Evolutionary conservation across 2,113 vertebrate genomes (phyloP).

Genomic region (Herpailurus yagouaroundi): DNA sequence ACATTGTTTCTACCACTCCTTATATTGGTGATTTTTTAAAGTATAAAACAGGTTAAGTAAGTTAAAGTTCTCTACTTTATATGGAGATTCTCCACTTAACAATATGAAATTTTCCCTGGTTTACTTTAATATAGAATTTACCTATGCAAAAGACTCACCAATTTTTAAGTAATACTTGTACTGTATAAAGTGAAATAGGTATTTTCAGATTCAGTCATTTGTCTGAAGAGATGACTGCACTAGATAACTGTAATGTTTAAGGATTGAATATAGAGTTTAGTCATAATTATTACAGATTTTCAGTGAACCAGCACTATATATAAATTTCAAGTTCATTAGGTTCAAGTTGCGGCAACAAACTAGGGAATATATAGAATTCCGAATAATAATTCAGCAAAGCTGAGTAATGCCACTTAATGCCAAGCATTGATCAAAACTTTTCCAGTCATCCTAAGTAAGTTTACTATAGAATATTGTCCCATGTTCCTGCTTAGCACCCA

Average conservation of each 20-base stretch:
- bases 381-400: background rate
- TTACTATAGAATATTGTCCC: background rate
- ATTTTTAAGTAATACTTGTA: background rate
- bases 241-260: background rate
- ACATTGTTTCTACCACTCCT: background rate
- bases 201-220: background rate
- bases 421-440: background rate
- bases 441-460: background rate
- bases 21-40: background rate
- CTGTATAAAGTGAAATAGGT: background rate
- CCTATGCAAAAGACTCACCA: background rate
- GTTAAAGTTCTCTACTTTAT: background rate
- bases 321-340: background rate
- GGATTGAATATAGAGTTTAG: background rate
- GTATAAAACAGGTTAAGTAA: background rate
- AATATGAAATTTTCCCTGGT: background rate
- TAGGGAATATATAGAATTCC: background rate
- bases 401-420: background rate
- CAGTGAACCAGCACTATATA: background rate
- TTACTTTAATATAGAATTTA: background rate
- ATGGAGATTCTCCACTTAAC: background rate
- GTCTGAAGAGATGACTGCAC: background rate
- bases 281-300: background rate
- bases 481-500: background rate
- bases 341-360: background rate